Conservation (phyloP, 2,888 invertebrate species). For the Anthrax anthrax region DNA sequence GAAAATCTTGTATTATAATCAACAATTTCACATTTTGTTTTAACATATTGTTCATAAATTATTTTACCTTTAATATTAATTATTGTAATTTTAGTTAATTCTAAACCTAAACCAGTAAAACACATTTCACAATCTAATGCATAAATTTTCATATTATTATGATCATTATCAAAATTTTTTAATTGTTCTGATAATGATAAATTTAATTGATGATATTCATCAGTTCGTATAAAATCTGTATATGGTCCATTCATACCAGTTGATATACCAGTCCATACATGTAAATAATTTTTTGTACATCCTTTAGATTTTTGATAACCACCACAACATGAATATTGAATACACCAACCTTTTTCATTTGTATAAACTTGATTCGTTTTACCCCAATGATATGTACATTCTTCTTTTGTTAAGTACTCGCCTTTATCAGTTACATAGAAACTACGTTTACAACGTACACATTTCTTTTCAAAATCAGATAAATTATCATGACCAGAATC, state of each 20-base stretch:
- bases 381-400: conserved; percentile 84
- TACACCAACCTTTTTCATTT: conserved; percentile 15
- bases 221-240: conserved; percentile 49
- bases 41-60: conserved; percentile 73
- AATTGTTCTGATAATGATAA: no score
- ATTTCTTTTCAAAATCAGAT: conserved; percentile 42
- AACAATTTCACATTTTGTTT: conserved; percentile 66
- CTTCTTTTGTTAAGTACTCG: conserved; percentile 54
- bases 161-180: conserved; percentile 29
- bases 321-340: conserved; percentile 49
- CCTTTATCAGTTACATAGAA: conserved; percentile 58
- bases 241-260: conserved; percentile 61
- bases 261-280: conserved; percentile 63
- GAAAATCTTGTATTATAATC: conserved; percentile 95
- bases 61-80: conserved; percentile 56
- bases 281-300: conserved; percentile 48
- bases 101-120: conserved; percentile 73
- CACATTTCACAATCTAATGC: conserved; percentile 97
- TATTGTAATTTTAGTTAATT: conserved; percentile 77
- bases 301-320: conserved; percentile 38
- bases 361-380: conserved; percentile 43
- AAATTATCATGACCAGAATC: conserved; percentile 17
- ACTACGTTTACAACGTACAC: conserved; percentile 55
- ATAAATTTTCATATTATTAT: conserved; percentile 41
- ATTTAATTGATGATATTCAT: no score